A percentile compares a stretch with the other conserved stretches of the same genome.
Evolutionary conservation across 2,888 invertebrate species (phyloP).

Genomic region (Sturmia bella): DNA sequence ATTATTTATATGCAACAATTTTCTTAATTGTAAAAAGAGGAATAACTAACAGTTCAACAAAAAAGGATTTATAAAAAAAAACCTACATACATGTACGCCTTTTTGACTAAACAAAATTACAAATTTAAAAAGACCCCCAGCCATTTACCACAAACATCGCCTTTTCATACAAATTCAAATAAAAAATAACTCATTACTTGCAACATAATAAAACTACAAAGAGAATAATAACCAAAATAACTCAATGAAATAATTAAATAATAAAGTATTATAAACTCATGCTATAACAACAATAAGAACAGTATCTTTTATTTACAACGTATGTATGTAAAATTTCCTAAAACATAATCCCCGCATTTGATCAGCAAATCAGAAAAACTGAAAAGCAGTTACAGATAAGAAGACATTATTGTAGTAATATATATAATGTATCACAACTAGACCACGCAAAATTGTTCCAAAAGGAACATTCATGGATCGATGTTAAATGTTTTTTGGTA

Average conservation of each 20-base stretch:
- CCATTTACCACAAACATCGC: slow-evolving; percentile 45
- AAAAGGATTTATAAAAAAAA: no score
- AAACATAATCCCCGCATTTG: slow-evolving; percentile 67
- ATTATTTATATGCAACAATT: no score
- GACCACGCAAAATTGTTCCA: no score
- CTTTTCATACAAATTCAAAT: slow-evolving; percentile 43
- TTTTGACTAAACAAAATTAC: not conserved
- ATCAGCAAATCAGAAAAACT: slow-evolving; percentile 46
- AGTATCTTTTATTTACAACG: slow-evolving; percentile 62
- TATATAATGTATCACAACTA: not conserved
- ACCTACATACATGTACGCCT: slow-evolving; percentile 3
- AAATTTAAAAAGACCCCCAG: slow-evolving; percentile 30
- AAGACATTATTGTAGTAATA: not conserved
- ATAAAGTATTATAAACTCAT: slow-evolving; percentile 55
- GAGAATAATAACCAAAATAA: slow-evolving; percentile 55
- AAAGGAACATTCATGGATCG: not conserved
- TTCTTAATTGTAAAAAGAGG: no score
- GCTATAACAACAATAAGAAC: slow-evolving; percentile 38
- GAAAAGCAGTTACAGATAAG: slow-evolving; percentile 10
- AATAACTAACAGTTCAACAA: no score
- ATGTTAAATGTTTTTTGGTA: slow-evolving; percentile 2
- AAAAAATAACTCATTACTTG: slow-evolving; percentile 40
- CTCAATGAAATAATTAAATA: slow-evolving; percentile 20
- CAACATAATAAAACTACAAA: slow-evolving; percentile 44
- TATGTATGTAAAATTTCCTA: slow-evolving; percentile 59